phyloP scores from a whole-genome alignment of 2,888 invertebrate genomes.

The Chrysodeixis includens region DNA sequence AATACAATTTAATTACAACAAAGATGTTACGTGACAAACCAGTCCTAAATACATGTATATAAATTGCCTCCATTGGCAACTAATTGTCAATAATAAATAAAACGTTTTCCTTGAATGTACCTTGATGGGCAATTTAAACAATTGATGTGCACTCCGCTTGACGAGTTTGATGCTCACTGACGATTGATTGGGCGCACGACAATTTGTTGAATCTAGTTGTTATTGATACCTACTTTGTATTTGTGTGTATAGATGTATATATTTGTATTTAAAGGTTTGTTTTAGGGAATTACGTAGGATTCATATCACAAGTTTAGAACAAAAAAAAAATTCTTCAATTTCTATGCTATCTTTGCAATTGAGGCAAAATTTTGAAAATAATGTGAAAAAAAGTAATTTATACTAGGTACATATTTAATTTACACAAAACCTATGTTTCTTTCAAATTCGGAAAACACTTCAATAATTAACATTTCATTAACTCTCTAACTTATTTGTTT shows the following conservation, averaged over 20 bases:
- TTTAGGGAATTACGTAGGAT: too few species aligned
- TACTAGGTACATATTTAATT: too few species aligned
- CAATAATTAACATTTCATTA: too few species aligned
- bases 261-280: too few species aligned
- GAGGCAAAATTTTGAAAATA: too few species aligned
- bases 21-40: conserved; percentile 23
- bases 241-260: too few species aligned
- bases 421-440: too few species aligned
- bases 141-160: conserved; percentile 35
- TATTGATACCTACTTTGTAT: not conserved
- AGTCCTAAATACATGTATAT: conserved; percentile 17
- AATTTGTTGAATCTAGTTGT: not conserved
- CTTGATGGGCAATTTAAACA: conserved; percentile 47
- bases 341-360: too few species aligned
- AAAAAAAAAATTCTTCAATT: too few species aligned
- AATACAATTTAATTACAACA: not conserved
- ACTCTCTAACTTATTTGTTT: not conserved
- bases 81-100: conserved; percentile 36
- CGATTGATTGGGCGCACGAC: not conserved
- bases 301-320: too few species aligned
- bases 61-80: conserved; percentile 30
- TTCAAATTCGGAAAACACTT: too few species aligned
- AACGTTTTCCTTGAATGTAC: conserved; percentile 37
- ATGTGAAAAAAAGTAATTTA: too few species aligned
- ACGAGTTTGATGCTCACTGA: not conserved